Conservation (phyloP, 92 coral and sea anemone species). For the Phenganax subtilis region DNA sequence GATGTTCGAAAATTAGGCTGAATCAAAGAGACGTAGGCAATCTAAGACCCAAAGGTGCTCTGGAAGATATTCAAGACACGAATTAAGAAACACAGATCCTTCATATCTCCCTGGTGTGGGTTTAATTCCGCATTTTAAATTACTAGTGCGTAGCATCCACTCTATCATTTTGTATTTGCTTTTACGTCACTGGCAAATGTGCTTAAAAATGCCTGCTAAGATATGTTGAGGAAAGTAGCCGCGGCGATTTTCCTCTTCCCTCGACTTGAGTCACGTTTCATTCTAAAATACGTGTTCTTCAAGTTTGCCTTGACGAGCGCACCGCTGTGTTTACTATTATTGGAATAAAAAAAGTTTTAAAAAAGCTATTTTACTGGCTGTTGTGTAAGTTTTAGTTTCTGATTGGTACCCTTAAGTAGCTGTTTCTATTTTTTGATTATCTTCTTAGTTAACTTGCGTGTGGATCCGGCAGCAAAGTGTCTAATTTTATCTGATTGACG, state of each 20-base stretch:
- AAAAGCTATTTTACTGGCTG: neutral
- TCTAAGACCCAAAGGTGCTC: too few species aligned
- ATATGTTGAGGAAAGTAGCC: neutral
- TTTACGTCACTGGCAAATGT: too few species aligned
- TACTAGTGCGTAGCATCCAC: too few species aligned
- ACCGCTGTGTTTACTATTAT: neutral
- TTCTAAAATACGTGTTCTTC: neutral
- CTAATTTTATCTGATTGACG: slow-evolving; percentile 3
- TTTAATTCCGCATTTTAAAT: too few species aligned
- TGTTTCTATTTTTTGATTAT: slow-evolving; percentile 4
- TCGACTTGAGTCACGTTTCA: neutral
- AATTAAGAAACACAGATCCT: too few species aligned
- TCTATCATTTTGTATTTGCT: too few species aligned
- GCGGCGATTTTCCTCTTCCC: neutral
- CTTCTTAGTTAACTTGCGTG: neutral
- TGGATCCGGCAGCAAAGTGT: neutral
- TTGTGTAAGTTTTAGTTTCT: neutral
- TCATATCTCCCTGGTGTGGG: too few species aligned
- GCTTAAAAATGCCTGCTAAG: too few species aligned
- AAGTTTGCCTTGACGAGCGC: neutral
- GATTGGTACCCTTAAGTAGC: neutral
- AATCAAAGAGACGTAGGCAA: too few species aligned
- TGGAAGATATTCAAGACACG: too few species aligned
- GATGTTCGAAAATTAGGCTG: too few species aligned
- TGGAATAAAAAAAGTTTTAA: neutral